phyloP scores from a whole-genome alignment of 2,797 vertebrate species.

The Alcedo atthis region DNA sequence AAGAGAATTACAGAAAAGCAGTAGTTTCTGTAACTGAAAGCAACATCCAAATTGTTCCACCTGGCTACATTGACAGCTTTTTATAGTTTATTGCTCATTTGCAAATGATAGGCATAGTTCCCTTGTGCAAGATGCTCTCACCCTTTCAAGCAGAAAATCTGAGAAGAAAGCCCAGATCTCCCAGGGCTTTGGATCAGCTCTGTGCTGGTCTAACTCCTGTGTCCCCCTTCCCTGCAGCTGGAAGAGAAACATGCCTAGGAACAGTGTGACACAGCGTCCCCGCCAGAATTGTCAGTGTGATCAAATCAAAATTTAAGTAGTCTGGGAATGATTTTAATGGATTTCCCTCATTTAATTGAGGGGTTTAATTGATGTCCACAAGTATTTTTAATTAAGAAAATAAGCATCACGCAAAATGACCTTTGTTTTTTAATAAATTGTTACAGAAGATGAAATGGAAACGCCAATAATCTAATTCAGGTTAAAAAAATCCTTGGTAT shows the following conservation, averaged over 20 bases:
- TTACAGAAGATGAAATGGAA: neutral
- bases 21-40: conserved; percentile 34
- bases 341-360: neutral
- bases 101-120: neutral
- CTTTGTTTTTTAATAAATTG: neutral
- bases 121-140: neutral
- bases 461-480: neutral
- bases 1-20: neutral
- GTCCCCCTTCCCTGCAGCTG: neutral
- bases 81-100: conserved; percentile 1
- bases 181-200: neutral
- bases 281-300: neutral
- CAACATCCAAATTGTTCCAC: conserved; percentile 15
- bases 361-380: neutral
- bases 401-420: accelerated
- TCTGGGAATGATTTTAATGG: neutral
- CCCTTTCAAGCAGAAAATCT: neutral
- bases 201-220: neutral
- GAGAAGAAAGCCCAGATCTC: neutral
- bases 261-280: neutral
- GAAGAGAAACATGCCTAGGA: neutral
- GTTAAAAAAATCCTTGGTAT: neutral
- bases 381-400: neutral
- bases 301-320: neutral
- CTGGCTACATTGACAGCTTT: neutral